Evolutionary conservation across 2,888 invertebrate genomes (phyloP).

Genomic region (Campaea margaritaria): DNA sequence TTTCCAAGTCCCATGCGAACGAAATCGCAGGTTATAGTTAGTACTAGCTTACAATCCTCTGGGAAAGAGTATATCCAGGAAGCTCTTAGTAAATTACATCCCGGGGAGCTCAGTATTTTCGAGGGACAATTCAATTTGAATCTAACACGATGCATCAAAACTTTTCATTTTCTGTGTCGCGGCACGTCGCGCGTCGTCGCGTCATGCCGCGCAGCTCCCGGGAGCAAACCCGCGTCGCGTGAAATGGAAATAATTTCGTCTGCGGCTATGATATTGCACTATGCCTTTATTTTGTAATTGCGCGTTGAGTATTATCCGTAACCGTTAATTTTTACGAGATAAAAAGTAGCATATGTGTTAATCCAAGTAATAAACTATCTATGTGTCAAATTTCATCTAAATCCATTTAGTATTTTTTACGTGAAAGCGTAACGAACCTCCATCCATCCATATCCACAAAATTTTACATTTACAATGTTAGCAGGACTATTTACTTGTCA

Average conservation of each 20-base stretch:
- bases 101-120: conserved; percentile 6
- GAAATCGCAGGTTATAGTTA: too few relatives aligned
- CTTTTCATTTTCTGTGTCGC: conserved; percentile 20
- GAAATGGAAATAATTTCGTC: conserved; percentile 34
- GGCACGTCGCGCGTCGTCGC: conserved; percentile 10
- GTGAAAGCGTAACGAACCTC: too few relatives aligned
- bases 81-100: conserved; percentile 16
- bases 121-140: conserved; percentile 32
- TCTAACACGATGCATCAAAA: conserved; percentile 25
- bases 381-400: too few relatives aligned
- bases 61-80: not conserved
- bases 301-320: too few relatives aligned
- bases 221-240: conserved; percentile 20
- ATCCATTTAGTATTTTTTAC: too few relatives aligned
- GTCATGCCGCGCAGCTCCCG: conserved; percentile 7
- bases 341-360: too few relatives aligned
- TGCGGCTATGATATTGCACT: conserved; percentile 22
- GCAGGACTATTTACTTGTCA: not conserved
- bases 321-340: too few relatives aligned
- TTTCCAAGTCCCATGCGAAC: too few relatives aligned
- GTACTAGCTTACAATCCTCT: not conserved
- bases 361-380: too few relatives aligned
- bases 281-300: conserved; percentile 3
- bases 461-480: too few relatives aligned
- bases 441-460: too few relatives aligned